Evolutionary conservation across 2,113 vertebrate genomes (phyloP).

Genomic region (Dinomys branickii): DNA sequence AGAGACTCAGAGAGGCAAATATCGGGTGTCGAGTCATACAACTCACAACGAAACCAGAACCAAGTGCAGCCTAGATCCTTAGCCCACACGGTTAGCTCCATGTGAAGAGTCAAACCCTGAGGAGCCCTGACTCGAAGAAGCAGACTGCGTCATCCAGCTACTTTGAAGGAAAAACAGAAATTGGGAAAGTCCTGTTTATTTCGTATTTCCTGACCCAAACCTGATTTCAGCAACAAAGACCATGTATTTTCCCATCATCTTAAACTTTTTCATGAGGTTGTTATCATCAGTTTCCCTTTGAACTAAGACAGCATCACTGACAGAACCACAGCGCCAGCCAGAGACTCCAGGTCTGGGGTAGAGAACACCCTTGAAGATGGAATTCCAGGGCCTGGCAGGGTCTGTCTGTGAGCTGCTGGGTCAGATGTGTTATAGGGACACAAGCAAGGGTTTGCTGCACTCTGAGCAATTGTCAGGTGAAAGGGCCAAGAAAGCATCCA

Average conservation of each 20-base stretch:
- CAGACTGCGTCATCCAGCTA: background rate
- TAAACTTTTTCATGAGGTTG: slow-evolving; percentile 49
- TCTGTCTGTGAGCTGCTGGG: slow-evolving; percentile 79
- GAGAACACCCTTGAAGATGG: slow-evolving; percentile 57
- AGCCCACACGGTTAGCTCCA: background rate
- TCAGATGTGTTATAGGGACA: slow-evolving; percentile 74
- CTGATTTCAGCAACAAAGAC: background rate
- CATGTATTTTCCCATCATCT: background rate
- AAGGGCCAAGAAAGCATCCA: slow-evolving; percentile 66
- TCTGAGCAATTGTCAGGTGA: slow-evolving; percentile 69
- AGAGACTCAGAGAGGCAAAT: background rate
- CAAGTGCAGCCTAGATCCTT: background rate
- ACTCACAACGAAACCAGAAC: background rate
- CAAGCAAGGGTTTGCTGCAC: slow-evolving; percentile 75
- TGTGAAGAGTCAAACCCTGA: background rate
- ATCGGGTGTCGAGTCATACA: background rate
- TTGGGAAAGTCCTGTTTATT: background rate
- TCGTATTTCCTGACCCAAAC: background rate
- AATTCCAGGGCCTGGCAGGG: slow-evolving; percentile 79
- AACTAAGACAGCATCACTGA: slow-evolving; percentile 47
- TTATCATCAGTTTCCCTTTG: slow-evolving; percentile 23
- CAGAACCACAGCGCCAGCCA: slow-evolving; percentile 71
- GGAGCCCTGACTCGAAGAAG: background rate
- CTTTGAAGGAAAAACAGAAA: background rate
- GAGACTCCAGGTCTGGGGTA: slow-evolving; percentile 22